These are phyloP conservation scores for Corythaixoides concolor DNA, from an alignment of 2,113 vertebrate genomes.

Conservation along the genomic window DNA sequence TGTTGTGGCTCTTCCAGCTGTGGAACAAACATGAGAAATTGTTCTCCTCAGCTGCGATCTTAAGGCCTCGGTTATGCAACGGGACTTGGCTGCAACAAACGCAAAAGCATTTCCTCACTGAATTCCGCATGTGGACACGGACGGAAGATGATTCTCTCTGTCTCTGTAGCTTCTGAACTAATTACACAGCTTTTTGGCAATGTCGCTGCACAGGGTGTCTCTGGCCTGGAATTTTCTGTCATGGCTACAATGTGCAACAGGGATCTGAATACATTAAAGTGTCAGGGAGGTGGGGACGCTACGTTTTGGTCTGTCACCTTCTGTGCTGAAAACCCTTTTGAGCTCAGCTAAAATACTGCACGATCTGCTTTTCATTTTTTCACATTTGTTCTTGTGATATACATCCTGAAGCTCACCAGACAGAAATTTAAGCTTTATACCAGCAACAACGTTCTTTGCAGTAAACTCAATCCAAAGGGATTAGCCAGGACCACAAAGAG, in stretches of 20 bases:
- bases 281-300: not conserved
- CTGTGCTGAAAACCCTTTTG: not conserved
- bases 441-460: not conserved
- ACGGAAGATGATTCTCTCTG: not conserved
- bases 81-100: not conserved
- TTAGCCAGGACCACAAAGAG: not conserved
- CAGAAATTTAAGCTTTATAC: not conserved
- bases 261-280: slow-evolving; percentile 18
- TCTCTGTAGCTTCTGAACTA: slow-evolving; percentile 25
- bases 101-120: not conserved
- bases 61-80: not conserved
- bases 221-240: not conserved
- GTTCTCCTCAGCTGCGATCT: not conserved
- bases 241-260: not conserved
- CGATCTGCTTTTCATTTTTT: not conserved
- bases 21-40: not conserved
- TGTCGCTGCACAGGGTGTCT: not conserved
- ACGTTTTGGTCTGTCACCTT: slow-evolving; percentile 17
- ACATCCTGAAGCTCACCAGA: not conserved
- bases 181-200: slow-evolving; percentile 27
- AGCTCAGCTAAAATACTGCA: not conserved
- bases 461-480: not conserved
- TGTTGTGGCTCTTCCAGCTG: not conserved
- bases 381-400: not conserved
- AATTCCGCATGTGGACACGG: not conserved